phyloP scores from a whole-genome alignment of 2,888 invertebrate species.

The Brassicogethes aeneus region DNA sequence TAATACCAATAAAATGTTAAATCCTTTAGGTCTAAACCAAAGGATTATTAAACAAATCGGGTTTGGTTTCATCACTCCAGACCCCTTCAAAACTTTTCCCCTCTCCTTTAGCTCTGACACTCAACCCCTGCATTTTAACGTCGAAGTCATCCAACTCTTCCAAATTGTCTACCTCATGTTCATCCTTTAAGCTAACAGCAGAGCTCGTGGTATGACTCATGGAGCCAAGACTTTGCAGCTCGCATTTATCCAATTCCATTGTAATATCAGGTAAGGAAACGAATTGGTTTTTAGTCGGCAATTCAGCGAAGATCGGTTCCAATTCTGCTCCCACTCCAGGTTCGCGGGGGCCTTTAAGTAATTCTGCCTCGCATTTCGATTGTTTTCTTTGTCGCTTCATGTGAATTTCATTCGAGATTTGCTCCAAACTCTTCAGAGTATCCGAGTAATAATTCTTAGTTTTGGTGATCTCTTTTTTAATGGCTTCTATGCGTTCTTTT shows the following conservation, averaged over 20 bases:
- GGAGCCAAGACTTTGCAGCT: constrained; percentile 46
- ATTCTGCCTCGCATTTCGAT: constrained; percentile 33
- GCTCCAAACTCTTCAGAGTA: constrained; percentile 75
- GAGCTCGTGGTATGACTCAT: constrained; percentile 45
- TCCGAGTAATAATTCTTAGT: constrained; percentile 76
- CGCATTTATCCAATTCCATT: constrained; percentile 50
- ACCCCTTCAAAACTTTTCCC: constrained; percentile 56
- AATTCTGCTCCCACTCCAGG: constrained; percentile 58
- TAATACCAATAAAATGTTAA: too few relatives aligned
- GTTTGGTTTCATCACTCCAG: constrained; percentile 69
- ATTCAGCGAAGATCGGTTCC: constrained; percentile 33
- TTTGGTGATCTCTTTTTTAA: constrained; percentile 69
- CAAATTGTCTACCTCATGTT: constrained; percentile 43
- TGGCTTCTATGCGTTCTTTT: constrained; percentile 71
- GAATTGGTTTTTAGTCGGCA: constrained; percentile 16
- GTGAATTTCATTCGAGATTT: constrained; percentile 89
- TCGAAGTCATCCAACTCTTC: constrained; percentile 51
- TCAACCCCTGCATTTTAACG: background rate
- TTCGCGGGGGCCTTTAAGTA: constrained; percentile 48
- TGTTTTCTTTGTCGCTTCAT: constrained; percentile 46
- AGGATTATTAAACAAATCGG: too few relatives aligned
- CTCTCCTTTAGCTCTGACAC: constrained; percentile 19
- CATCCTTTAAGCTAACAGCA: constrained; percentile 44
- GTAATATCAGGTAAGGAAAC: constrained; percentile 43
- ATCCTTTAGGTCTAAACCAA: too few relatives aligned